Base-by-base conservation (phyloP, 2,888 invertebrate genomes). In the Chaitophorus viminalis region DNA sequence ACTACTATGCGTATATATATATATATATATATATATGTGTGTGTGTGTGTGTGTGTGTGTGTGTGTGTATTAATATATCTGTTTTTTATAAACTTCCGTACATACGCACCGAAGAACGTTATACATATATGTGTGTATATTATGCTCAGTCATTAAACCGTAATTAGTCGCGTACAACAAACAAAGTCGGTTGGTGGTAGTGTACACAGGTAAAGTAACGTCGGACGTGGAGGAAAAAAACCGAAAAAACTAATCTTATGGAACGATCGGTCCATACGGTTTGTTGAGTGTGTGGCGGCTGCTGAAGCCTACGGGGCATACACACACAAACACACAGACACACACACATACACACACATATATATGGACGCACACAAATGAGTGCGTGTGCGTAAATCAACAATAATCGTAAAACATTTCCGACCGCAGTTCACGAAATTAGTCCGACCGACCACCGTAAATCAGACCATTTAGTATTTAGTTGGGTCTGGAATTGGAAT, bases 391-490 rank as follows among this genome's bases (percentile, higher is more conserved):
- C 14, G 74, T 33, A 21, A 36, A 11, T 36, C 74, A 36, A 36
- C 65, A 52, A 65, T 76, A 46, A 84, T 60, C 83, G 25, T 84
- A 68, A n/a, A 68, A 68, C 11, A 84, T 83, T 83, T 76, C 84
- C 84, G 84, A 76, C 75, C 25, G 60, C 60, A 21, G 84, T 76
- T 65, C 31, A 76, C 46, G 65, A 76, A 84, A 84, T 84, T 84
- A 84, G 84, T 76, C 31, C 65, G n/a, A 75, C 39, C 39, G 39
- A 25, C 46, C 2, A 9, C n/a, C 84, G 39, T 76, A 84, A 84
- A 84, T 84, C 84, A 65, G 84, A 68, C 46, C 84, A 65, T 76
- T 84, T 65, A 65, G 75, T 33, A 65, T 76, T 84, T 65, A 65
- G 75, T 33, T 25, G 60, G 60, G 21, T 60, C 60, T 3, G 25